These are phyloP conservation scores for Eumacrocentrus americanus DNA, from an alignment of 2,888 invertebrate species.

Conservation along the genomic window DNA sequence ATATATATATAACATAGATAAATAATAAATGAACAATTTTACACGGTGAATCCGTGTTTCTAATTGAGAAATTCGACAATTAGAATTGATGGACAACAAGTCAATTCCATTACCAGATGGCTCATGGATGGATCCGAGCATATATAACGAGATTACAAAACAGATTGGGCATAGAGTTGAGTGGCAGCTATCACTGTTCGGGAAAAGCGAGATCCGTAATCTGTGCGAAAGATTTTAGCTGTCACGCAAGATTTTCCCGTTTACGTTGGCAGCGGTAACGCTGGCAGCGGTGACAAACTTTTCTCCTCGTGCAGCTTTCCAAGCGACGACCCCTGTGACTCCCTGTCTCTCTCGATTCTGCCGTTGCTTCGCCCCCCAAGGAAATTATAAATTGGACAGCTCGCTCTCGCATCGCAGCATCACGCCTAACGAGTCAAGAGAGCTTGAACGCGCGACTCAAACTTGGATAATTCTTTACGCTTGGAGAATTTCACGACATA, in stretches of 20 bases:
- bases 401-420: slow-evolving; percentile 16
- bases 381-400: slow-evolving; percentile 39
- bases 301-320: slow-evolving; percentile 10
- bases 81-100: no score
- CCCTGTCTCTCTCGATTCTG: slow-evolving; percentile 24
- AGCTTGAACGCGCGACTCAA: slow-evolving; percentile 22
- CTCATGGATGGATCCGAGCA: no score
- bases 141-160: no score
- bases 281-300: slow-evolving; percentile 25
- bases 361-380: slow-evolving; percentile 28
- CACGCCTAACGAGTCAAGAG: slow-evolving; percentile 22
- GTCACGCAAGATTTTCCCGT: slow-evolving; percentile 29
- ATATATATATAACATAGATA: no score
- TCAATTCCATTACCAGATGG: no score
- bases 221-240: slow-evolving; percentile 27
- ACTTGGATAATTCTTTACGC: slow-evolving; percentile 27
- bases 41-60: no score
- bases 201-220: slow-evolving; percentile 17
- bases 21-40: no score
- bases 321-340: slow-evolving; percentile 10
- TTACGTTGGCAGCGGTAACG: no score
- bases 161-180: no score
- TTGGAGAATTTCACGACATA: slow-evolving; percentile 24
- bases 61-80: no score
- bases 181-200: no score